Base-by-base conservation (phyloP, 1,140 invertebrate genomes). In the Orchestia grillus region DNA sequence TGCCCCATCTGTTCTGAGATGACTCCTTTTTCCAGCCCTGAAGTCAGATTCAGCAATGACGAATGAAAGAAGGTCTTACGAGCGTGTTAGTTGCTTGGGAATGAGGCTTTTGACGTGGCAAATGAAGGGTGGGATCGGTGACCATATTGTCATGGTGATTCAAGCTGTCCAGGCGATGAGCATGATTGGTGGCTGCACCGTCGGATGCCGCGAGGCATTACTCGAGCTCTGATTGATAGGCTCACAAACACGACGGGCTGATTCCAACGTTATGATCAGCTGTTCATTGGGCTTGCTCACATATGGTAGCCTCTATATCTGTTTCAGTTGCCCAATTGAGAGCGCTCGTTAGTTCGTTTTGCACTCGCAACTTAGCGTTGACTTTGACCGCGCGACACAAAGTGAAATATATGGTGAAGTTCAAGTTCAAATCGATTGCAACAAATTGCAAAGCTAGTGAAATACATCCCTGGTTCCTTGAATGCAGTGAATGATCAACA, bases 121-220 rank as follows among this genome's bases (percentile, higher is more conserved):
- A 94, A 94, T 94, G 92, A 94, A 16, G 44, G 92, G 92, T 94
- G 11, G 43, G 92, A 42, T 47, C 44, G 43, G 43, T 94, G 92
- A 94, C 11, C 92, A 47, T 40, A 94, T 94, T 94, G 43, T 94
- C 44, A 44, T 45, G 92, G 92, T 94, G 43, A 94, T 44, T 47
- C 92, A 16, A 94, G 92, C 92, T 40, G 44, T 94, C 44, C 44
- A 45, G 43, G 47, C 92, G 3, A 44, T 94, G 92, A 94, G 11
- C 92, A 94, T 94, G 92, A 94, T 94, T 94, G 44, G 92, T 45
- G 92, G 92, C 43, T 94, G 92, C 36, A 45, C 41, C 44, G 44
- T 36, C 40, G 43, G 92, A 94, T 94, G 92, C 92, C 92, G 88
- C 88, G 41, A 90, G 88, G 88, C 88, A 90, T 90, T 90, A 90